Base-by-base conservation (phyloP, 2,888 invertebrate species). In the Rotaria macrura region DNA sequence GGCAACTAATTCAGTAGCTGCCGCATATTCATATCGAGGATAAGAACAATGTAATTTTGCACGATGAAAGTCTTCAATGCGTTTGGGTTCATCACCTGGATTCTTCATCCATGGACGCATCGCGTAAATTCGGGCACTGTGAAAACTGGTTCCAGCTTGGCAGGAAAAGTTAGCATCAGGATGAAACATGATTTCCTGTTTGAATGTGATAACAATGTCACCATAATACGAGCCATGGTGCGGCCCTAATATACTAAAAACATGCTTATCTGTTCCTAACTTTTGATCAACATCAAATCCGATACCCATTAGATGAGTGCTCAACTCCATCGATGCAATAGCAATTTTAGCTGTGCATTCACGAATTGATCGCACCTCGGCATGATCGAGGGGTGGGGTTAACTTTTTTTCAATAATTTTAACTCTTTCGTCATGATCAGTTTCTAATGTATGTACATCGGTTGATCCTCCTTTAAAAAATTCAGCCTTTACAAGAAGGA, bases 1-100 rank as follows among this genome's bases (percentile, higher is more conserved):
- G 17, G 74, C 74, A 25, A 29, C 43, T 79, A 79, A n/a, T 25
- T 79, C 74, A 2, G 25, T 79, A 10, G 74, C 74, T 29, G 74
- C 43, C 25, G 74, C 74, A 79, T 79, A 79, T 43, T 43, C 74
- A 79, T 79, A 79, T 25, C 43, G 74, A 23, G 74, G 74, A 79
- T 34, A 17, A 20, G 74, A 79, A 79, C 74, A 79, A 43, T 79
- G 74, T 79, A 79, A 17, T 43, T 79, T 79, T 6, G 74, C 34
- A 40, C 10, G 9, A 79, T 79, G 74, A 43, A 79, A 79, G 12
- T 79, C 25, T n/a, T 25, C 25, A 25, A 43, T 7, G n/a, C 74
- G n/a, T 12, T 43, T 23, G 3, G 25, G 40, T 1, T 6, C 43
- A 14, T 0, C 25, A 20, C n/a, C 12, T 25, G 74, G 43, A 43